These are phyloP conservation scores for Agrochola litura DNA, from an alignment of 2,888 invertebrate genomes.

Conservation along the genomic window DNA sequence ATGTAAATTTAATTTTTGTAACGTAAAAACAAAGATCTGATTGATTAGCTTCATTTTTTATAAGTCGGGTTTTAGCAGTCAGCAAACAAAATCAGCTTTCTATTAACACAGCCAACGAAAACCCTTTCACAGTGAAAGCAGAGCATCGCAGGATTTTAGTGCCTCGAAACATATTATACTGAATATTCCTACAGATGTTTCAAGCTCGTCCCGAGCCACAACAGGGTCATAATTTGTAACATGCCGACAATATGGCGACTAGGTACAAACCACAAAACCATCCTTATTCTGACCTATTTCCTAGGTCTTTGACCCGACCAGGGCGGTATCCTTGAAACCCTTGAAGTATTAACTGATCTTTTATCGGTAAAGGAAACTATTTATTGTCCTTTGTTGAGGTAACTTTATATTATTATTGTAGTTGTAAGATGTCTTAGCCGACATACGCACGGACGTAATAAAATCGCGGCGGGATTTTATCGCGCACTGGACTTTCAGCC, in stretches of 20 bases:
- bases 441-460: too few relatives aligned
- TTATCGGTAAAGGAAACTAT: neutral
- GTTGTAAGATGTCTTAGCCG: neutral
- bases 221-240: constrained; percentile 11
- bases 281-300: constrained; percentile 35
- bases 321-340: neutral
- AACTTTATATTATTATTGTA: neutral
- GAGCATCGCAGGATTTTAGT: too few relatives aligned
- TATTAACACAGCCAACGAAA: neutral
- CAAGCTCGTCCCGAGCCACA: neutral
- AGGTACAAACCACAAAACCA: neutral
- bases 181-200: constrained; percentile 8
- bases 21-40: neutral
- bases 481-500: too few relatives aligned
- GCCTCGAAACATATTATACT: neutral
- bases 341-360: constrained; percentile 2
- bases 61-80: too few relatives aligned
- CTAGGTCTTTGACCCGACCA: constrained; percentile 8
- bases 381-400: too few relatives aligned
- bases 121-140: neutral
- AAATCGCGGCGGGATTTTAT: too few relatives aligned
- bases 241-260: constrained; percentile 30
- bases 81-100: neutral
- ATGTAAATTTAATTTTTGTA: neutral
- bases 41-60: neutral